A percentile compares a stretch with the other conserved stretches of the same genome.
Evolutionary conservation across 2,797 vertebrate genomes (phyloP).

Genomic region (Carduelis carduelis): DNA sequence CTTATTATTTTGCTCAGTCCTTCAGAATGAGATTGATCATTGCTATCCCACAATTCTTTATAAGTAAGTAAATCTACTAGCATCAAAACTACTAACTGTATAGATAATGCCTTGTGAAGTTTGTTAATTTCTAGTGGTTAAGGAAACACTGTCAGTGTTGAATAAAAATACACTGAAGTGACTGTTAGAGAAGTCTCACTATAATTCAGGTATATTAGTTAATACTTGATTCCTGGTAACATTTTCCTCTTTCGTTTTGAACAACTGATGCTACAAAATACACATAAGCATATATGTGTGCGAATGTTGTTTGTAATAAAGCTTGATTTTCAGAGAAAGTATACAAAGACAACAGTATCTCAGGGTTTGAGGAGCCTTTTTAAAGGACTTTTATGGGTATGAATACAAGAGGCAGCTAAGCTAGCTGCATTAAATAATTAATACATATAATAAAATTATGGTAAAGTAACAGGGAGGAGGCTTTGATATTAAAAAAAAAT

Average conservation of each 20-base stretch:
- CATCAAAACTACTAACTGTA: not conserved
- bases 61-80: not conserved
- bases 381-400: not conserved
- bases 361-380: not conserved
- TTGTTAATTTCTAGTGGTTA: not conserved
- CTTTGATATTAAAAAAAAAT: not conserved
- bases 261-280: not conserved
- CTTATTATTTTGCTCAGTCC: not conserved
- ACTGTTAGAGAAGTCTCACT: not conserved
- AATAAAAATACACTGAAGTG: not conserved
- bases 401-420: not conserved
- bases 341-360: not conserved
- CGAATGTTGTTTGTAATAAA: not conserved
- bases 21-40: not conserved
- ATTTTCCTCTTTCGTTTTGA: not conserved
- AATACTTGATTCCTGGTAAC: not conserved
- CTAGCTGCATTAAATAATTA: not conserved
- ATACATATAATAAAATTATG: not conserved
- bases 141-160: not conserved
- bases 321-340: not conserved
- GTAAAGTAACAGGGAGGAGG: not conserved
- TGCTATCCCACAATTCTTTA: not conserved
- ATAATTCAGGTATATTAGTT: not conserved
- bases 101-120: not conserved
- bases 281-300: rapidly evolving